Evolutionary conservation across 1,140 invertebrate species (phyloP).

Genomic region (Orius laevigatus): DNA sequence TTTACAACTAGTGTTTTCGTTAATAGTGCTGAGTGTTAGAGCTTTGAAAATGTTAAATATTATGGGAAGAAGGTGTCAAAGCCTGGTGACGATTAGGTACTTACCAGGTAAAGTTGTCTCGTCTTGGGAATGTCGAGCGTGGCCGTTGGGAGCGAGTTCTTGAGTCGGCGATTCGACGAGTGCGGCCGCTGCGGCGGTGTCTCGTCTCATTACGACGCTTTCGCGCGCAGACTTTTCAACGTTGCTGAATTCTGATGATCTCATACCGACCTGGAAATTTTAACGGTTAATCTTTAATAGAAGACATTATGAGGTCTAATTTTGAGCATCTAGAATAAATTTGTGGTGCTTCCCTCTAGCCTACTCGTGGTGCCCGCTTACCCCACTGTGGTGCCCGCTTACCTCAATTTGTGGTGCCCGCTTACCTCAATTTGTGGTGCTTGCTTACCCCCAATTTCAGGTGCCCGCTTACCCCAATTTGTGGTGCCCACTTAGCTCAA

Average conservation of each 20-base stretch:
- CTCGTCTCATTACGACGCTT: conserved; percentile 31
- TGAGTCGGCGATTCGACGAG: conserved; percentile 10
- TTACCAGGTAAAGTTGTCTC: conserved; percentile 17
- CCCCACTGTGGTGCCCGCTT: too few relatives aligned
- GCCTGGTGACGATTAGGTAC: conserved; percentile 12
- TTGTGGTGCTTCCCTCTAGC: too few relatives aligned
- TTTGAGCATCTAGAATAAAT: too few relatives aligned
- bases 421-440: too few relatives aligned
- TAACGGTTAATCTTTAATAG: too few relatives aligned
- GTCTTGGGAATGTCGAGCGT: conserved; percentile 14
- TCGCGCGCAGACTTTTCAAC: conserved; percentile 31
- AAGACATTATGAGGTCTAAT: too few relatives aligned
- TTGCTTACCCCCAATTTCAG: too few relatives aligned
- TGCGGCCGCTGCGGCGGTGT: conserved; percentile 29
- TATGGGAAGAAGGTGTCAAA: conserved; percentile 6
- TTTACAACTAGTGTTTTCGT: neutral
- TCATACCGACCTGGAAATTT: conserved; percentile 42
- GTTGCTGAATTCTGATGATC: conserved; percentile 57
- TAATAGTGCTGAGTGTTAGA: neutral
- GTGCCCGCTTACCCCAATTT: too few relatives aligned
- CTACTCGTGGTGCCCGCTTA: too few relatives aligned
- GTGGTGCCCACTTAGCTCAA: too few relatives aligned
- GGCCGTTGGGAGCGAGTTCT: conserved; percentile 15
- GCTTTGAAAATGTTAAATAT: neutral
- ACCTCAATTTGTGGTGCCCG: too few relatives aligned